These are phyloP conservation scores for Triops cancriformis DNA, from an alignment of 1,140 invertebrate genomes.

Conservation along the genomic window DNA sequence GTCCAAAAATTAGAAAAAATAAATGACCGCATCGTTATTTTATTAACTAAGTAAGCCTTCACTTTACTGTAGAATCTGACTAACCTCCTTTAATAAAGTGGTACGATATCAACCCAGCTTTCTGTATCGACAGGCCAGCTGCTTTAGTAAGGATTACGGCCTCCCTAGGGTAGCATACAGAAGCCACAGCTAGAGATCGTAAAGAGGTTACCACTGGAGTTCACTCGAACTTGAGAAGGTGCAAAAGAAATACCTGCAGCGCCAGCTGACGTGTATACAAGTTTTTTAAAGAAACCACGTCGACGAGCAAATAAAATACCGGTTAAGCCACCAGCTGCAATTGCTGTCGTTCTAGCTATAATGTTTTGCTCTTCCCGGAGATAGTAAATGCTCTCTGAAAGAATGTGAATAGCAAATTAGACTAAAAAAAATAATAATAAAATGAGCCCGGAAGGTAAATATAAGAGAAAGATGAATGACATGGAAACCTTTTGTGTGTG, in stretches of 20 bases:
- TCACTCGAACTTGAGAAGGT: neutral
- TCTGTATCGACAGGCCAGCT: neutral
- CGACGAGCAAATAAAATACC: constrained; percentile 3
- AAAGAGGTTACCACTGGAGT: neutral
- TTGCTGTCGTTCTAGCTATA: neutral
- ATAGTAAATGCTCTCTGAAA: constrained; percentile 2
- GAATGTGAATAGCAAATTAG: neutral
- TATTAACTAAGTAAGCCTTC: neutral
- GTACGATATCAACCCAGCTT: constrained; percentile 22
- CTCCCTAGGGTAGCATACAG: constrained; percentile 22
- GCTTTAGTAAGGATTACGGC: constrained; percentile 8
- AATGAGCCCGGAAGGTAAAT: neutral
- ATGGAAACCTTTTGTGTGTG: constrained; percentile 21
- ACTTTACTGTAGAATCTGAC: neutral
- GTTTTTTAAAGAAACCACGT: constrained; percentile 1
- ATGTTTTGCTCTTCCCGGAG: constrained; percentile 17
- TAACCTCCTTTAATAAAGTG: constrained; percentile 26
- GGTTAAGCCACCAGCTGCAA: neutral
- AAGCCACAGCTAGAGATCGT: neutral
- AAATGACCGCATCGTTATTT: neutral
- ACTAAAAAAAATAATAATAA: neutral
- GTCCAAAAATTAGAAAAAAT: constrained; percentile 8
- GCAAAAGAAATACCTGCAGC: neutral
- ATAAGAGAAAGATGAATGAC: neutral
- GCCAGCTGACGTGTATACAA: neutral